These are phyloP conservation scores for Drosophila affinis DNA, from an alignment of 2,888 invertebrate species.

Conservation along the genomic window DNA sequence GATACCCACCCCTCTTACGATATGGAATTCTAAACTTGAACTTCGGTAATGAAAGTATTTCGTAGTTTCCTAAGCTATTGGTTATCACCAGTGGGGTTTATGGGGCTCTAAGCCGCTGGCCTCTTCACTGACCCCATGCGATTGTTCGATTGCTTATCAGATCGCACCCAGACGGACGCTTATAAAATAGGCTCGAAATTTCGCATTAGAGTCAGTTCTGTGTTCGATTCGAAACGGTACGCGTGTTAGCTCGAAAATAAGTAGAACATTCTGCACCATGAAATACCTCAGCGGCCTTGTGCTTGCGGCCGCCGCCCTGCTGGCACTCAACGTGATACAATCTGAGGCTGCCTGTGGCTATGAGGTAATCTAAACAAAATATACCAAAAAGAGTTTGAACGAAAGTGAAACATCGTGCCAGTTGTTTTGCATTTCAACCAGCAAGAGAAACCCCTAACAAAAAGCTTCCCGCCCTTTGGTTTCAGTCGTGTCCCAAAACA, in stretches of 20 bases:
- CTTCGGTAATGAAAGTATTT: conserved; percentile 17
- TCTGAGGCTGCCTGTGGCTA: conserved; percentile 60
- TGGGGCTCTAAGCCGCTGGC: conserved; percentile 32
- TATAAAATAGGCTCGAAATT: conserved; percentile 16
- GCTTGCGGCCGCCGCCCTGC: conserved; percentile 35
- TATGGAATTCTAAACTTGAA: conserved; percentile 24
- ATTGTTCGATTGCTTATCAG: conserved; percentile 30
- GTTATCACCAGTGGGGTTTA: conserved; percentile 30
- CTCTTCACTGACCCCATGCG: conserved; percentile 16
- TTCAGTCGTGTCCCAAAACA: conserved; percentile 87
- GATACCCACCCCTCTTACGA: not conserved
- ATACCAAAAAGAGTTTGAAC: not conserved
- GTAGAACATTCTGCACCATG: conserved; percentile 23
- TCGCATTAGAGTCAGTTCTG: conserved; percentile 26
- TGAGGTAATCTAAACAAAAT: conserved; percentile 40
- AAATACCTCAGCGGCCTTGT: conserved; percentile 30
- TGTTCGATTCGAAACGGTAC: conserved; percentile 22
- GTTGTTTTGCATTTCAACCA: too few relatives aligned
- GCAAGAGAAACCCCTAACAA: not conserved
- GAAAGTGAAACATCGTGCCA: not conserved
- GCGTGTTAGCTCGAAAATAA: conserved; percentile 15
- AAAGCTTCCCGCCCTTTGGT: not conserved
- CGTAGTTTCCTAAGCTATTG: conserved; percentile 2
- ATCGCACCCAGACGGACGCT: not conserved
- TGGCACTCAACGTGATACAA: conserved; percentile 28